Evolutionary conservation across 2,113 vertebrate genomes (phyloP).

Genomic region (Lepus americanus): DNA sequence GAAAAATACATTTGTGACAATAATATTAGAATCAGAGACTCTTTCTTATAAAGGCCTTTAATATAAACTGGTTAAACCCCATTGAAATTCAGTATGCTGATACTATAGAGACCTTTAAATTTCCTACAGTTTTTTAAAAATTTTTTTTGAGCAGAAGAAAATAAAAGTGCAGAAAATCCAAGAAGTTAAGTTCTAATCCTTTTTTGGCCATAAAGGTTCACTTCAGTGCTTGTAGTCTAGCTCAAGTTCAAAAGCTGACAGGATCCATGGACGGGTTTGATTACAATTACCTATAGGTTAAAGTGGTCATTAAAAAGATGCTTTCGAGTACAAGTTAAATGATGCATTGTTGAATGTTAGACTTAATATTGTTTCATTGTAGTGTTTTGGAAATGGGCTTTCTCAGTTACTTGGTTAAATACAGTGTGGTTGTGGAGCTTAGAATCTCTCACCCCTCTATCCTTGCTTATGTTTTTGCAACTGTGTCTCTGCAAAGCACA

Average conservation of each 20-base stretch:
- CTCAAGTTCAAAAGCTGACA: background rate
- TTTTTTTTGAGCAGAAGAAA: background rate
- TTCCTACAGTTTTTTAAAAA: background rate
- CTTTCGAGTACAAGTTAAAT: background rate
- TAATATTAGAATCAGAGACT: background rate
- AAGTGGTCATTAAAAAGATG: background rate
- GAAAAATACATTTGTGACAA: slow-evolving; percentile 18
- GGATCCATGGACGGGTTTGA: background rate
- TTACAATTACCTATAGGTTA: background rate
- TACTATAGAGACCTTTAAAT: slow-evolving; percentile 11
- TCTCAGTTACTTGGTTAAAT: background rate
- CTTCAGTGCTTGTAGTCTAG: background rate
- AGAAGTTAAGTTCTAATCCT: background rate
- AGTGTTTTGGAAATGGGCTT: background rate
- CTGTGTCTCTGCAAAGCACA: background rate
- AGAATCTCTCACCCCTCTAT: background rate
- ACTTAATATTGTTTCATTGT: background rate
- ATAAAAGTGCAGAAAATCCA: background rate
- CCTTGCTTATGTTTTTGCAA: background rate
- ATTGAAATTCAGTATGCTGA: background rate
- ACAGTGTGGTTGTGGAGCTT: background rate
- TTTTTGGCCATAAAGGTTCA: background rate
- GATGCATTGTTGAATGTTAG: background rate
- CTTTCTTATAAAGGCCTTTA: background rate
- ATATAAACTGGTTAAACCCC: background rate